Evolutionary conservation across 2,113 vertebrate species (phyloP), one percentile per base, ranked within the genome.

Genomic region (Oophaga pumilio): DNA sequence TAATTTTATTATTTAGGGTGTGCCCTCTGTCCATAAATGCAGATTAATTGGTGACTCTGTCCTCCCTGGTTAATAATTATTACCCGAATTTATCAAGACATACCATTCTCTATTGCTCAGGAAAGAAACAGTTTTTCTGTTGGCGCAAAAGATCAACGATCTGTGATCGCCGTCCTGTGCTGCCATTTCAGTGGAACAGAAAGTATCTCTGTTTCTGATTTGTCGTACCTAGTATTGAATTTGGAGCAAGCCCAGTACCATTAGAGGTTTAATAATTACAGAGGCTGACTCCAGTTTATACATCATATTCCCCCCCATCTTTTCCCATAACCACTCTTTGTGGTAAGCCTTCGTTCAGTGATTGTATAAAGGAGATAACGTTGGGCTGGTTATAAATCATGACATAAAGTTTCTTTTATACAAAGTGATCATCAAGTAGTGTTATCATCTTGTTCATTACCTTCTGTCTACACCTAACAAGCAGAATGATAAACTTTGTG

Each of bases 241-340:
- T 57, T 76, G 50, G 59, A 43, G 49, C 87, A 84, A 10, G 8
- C 12, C 60, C 20, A 26, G 8, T 87, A 62, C 62, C 64, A 66
- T 76, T 76, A 87, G 79, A 76, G 79, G 79, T 60, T 66, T 50
- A 87, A 87, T 87, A 87, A 76, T 82, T 76, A 33, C 28, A 82
- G 33, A 87, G 81, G 68, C 50, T 82, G 13, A 73, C 69, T 68
- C 53, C 78, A 76, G 53, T 74, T 82, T 81, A 83, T 83, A 82
- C 49, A 87, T 82, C 33, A 76, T 60, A 62, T 87, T 74, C 59
- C 73, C 74, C 53, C 68, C 56, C 12, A 82, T 53, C 14, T 24
- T 33, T 52, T 62, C 86, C 62, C 26, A 71, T 66, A 71, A 79
- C 77, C 66, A 52, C 68, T 62, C 69, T 68, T 56, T 80, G 86